Base-by-base conservation (phyloP, 1,140 invertebrate genomes). In the Drosophila takahashii region DNA sequence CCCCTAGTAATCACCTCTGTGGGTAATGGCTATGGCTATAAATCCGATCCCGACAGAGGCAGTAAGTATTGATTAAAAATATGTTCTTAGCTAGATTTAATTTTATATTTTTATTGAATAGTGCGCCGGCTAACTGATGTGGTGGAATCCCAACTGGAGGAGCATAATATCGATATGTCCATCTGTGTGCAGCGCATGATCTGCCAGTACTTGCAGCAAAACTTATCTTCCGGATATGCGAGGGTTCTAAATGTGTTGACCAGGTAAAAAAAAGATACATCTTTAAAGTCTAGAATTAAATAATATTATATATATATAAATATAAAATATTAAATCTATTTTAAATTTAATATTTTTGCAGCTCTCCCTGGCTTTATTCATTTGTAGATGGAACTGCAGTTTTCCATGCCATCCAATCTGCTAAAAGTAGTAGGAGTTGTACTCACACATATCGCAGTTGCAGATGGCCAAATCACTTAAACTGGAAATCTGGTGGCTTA, bases 131-230 rank as follows among this genome's bases (percentile, higher is more conserved):
- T 87, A 1, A 74, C 71, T 4, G 53, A 81, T 47, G 52, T 50
- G 10, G 34, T 91, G 27, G 90, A 91, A 9, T 51, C 71, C 3
- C 86, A 87, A n/a, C 52, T 91, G 34, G 73, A 81, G 32, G 85
- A 79, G 44, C 75, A 87, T 15, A 79, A 86, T 16, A 79, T 91
- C 6, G 80, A 91, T 51, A 56, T 91, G 29, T 67, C 75, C 0
- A 67, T 62, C 6, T 91, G 90, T 36, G 72, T 73, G 0, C 90
- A 91, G 42, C 75, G 70, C 1, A 75, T 69, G 7, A 84, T 91
- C 15, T 91, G 90, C 37, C 70, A 77, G 34, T 91, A 87, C 50
- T 34, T 91, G 32, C 73, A 90, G 15, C 41, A 42, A 0, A 87
- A 78, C 47, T 18, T 72, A 0, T 53, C 59, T 9, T 32, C 57